These are phyloP conservation scores for Epirrhoe tristata DNA, from an alignment of 2,888 invertebrate species.

Conservation along the genomic window DNA sequence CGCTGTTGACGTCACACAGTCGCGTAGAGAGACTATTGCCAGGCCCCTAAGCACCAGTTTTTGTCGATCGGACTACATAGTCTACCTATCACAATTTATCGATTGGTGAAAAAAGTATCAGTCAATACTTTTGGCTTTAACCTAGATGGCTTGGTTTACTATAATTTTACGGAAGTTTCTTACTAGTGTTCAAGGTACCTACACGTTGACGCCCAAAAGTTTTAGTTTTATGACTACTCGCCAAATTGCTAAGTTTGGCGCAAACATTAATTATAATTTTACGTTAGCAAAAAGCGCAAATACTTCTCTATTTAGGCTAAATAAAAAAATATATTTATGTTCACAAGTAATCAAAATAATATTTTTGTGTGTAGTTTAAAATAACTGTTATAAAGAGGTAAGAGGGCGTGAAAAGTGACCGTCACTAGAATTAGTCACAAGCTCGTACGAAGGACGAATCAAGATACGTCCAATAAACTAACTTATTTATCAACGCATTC, in stretches of 20 bases:
- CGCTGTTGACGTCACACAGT: constrained; percentile 16
- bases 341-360: too few species aligned
- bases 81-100: too few species aligned
- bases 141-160: background rate
- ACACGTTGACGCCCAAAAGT: constrained; percentile 47
- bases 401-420: too few species aligned
- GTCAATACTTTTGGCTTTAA: background rate
- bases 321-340: constrained; percentile 1
- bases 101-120: too few species aligned
- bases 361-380: too few species aligned
- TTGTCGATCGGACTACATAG: background rate
- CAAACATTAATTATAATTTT: constrained; percentile 55
- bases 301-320: background rate
- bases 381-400: too few species aligned
- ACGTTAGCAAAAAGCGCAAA: constrained; percentile 36
- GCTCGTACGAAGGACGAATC: too few species aligned
- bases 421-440: too few species aligned
- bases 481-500: too few species aligned
- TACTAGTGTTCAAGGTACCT: constrained; percentile 7
- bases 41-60: background rate
- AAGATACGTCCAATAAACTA: too few species aligned
- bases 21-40: constrained; percentile 32
- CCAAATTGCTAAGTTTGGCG: constrained; percentile 57
- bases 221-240: constrained; percentile 53
- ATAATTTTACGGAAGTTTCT: background rate